Percentiles rank a stretch among this genome's conserved stretches.
Evolutionary conservation across 2,888 invertebrate species (phyloP).

Genomic region (Cataglyphis albicans): DNA sequence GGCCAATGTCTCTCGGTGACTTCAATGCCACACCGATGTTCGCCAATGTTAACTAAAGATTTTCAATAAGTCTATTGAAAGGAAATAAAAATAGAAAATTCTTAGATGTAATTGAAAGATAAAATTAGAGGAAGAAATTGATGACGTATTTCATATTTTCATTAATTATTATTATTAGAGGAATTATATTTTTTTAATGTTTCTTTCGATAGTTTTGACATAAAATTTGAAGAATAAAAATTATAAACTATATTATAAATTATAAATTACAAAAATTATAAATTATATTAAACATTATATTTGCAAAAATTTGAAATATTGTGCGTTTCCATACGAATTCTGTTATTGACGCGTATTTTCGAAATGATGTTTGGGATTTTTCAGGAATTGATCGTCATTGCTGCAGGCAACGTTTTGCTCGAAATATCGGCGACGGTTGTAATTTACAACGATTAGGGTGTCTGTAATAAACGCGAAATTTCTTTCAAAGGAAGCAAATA

Average conservation of each 20-base stretch:
- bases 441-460: slow-evolving; percentile 47
- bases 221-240: background rate
- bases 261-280: background rate
- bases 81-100: background rate
- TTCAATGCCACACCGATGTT: slow-evolving; percentile 36
- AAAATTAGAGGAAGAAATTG: background rate
- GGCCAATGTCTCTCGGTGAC: slow-evolving; percentile 39
- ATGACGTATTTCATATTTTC: background rate
- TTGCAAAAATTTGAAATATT: background rate
- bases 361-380: slow-evolving; percentile 33
- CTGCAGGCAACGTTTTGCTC: slow-evolving; percentile 18
- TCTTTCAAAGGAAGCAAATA: background rate
- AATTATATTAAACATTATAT: background rate
- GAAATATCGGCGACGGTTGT: slow-evolving; percentile 23
- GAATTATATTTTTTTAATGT: background rate
- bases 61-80: background rate
- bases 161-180: background rate
- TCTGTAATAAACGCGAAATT: slow-evolving; percentile 35
- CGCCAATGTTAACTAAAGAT: background rate
- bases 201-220: background rate
- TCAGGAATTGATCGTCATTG: slow-evolving; percentile 22
- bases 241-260: background rate
- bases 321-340: slow-evolving; percentile 72
- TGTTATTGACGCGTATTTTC: slow-evolving; percentile 66
- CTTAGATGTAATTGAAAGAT: background rate